Evolutionary conservation across 1,140 invertebrate genomes (phyloP), one percentile per base, ranked within the genome.

Genomic region (Neelides sp.): DNA sequence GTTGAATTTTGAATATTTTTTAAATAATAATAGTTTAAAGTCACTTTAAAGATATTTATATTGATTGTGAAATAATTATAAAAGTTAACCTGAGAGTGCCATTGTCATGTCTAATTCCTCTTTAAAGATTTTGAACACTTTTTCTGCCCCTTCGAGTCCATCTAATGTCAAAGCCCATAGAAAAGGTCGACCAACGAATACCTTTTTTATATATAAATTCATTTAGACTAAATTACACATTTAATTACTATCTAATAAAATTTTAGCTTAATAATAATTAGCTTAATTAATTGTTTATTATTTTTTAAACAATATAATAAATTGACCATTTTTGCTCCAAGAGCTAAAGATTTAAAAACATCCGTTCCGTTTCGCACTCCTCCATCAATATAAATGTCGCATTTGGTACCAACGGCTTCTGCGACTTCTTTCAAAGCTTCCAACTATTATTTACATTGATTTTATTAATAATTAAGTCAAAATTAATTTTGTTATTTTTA

Each of bases 131-230:
- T 75, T 65, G 2, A 93, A 65, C 58, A 93, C 74, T 45, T 74
- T 68, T 55, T 72, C 74, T 0, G 85, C 88, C 1, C 91, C 91
- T 7, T 76, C 65, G 64, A 86, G 75, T 0, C 90, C 90, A 46
- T 74, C 73, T 49, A 79, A 75, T 15, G 82, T 73, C n/a, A 96
- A 65, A 1, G 86, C 91, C 84, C 87, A 95, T 1, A 96, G 55
- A 32, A 84, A 75, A 0, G 91, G 89, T 52, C 91, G 73, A 2
- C 89, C 91, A 24, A 91, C 70, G 64, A 95, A 95, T 26, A 92
- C 80, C 75, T 80, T 19, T 39, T 17, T 8, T 24, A 39, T 19
- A 39, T 42, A 24, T 17, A 45, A n/a, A n/a, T n/a, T n/a, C n/a
- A n/a, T n/a, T n/a, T n/a, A n/a, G n/a, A n/a, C n/a, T n/a, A n/a